Evolutionary conservation across 2,888 invertebrate genomes (phyloP), one percentile per base, ranked within the genome.

Genomic region (Pseudoips prasinana): DNA sequence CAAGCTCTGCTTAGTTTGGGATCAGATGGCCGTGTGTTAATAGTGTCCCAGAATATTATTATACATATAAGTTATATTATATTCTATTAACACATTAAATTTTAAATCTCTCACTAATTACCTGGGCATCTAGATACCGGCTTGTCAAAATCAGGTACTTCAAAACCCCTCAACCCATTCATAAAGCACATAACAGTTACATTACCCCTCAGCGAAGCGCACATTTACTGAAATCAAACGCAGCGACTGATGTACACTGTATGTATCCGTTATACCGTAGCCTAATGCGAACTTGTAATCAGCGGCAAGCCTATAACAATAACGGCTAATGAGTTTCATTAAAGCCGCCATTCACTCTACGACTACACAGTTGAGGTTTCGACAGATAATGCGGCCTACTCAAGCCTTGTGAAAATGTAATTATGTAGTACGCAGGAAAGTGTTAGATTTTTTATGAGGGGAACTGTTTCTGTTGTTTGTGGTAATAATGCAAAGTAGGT

Each of bases 321-420:
- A 67, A 63, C 58, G 37, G 49, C 46, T 67, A 68, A 65, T 61
- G 63, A 54, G 49, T 63, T 63, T 64, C 63, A 70, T 71, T 65
- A 66, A 47, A 64, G 49, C 34, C 32, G 29, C 48, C 43, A 49
- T 47, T 51, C 55, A 53, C 49, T 39, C 29, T 33, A 44, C 54
- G 43, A 43, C 26, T 25, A 7, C 14, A 20, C 7, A n/a, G n/a
- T 41, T 36, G 30, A 29, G 49, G 33, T 39, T 29, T 28, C 33
- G 25, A 27, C 38, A 29, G 32, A 42, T 46, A 41, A 43, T 20
- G 47, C 28, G 8, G 5, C 26, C 43, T 26, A 40, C 23, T 30
- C 29, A n/a, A 25, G 25, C 5, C 3, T 10, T 34, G 30, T 7
- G 5, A 14, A 33, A 35, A 33, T 26, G 8, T 25, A 22, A 24